These are phyloP conservation scores for Drosophila funebris DNA, from an alignment of 1,140 invertebrate genomes.

Conservation along the genomic window DNA sequence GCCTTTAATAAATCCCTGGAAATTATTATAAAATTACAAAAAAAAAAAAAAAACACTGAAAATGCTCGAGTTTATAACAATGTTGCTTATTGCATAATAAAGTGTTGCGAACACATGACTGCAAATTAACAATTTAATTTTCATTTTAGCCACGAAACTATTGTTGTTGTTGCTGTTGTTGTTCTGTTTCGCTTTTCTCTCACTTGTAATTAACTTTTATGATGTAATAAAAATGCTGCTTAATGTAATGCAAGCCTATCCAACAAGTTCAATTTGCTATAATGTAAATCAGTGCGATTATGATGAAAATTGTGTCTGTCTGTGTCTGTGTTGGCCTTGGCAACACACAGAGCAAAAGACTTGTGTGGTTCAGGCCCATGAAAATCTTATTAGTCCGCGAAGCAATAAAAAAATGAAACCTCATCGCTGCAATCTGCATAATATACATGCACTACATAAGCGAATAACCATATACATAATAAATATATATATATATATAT, in stretches of 20 bases:
- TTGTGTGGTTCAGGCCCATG: background rate
- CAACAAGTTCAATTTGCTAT: slow-evolving; percentile 29
- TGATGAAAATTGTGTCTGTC: slow-evolving; percentile 30
- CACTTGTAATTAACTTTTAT: slow-evolving; percentile 47
- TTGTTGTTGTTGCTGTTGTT: slow-evolving; percentile 1
- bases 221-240: slow-evolving; percentile 35
- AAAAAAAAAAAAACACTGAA: no score
- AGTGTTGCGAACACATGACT: background rate
- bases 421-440: slow-evolving; percentile 49
- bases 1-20: no score
- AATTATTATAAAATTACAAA: no score
- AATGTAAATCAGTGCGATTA: slow-evolving; percentile 47
- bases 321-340: slow-evolving; percentile 9
- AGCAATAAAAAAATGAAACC: slow-evolving; percentile 44
- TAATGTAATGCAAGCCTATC: slow-evolving; percentile 40
- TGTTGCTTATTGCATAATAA: background rate
- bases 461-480: slow-evolving; percentile 6
- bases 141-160: slow-evolving; percentile 13
- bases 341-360: background rate
- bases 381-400: slow-evolving; percentile 43
- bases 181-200: no score
- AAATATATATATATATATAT: background rate
- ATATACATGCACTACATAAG: slow-evolving; percentile 23
- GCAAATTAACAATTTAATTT: slow-evolving; percentile 22
- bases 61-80: background rate